A percentile compares a stretch with the other conserved stretches of the same genome.
Evolutionary conservation across 2,113 vertebrate genomes (phyloP).

Genomic region (Sminthopsis crassicaudata): DNA sequence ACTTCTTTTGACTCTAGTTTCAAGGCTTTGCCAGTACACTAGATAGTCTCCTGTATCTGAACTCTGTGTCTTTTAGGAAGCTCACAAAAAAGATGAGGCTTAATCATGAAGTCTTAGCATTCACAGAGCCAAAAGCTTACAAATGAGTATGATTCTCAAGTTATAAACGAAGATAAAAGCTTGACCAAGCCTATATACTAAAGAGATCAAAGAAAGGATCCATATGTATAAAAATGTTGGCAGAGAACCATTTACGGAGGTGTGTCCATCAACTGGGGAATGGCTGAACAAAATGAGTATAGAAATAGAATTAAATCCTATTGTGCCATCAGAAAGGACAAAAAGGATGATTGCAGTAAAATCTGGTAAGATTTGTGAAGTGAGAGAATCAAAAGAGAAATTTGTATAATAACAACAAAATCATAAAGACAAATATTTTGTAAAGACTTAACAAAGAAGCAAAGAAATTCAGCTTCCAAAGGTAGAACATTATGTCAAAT

Average conservation of each 20-base stretch:
- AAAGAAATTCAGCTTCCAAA: conserved; percentile 44
- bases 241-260: neutral
- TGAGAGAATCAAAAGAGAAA: neutral
- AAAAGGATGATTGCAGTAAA: neutral
- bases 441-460: neutral
- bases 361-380: neutral
- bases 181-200: neutral
- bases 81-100: neutral
- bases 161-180: neutral
- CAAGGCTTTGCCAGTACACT: neutral
- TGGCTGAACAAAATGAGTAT: neutral
- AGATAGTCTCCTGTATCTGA: neutral
- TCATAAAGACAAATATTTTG: neutral
- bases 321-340: neutral
- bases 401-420: neutral
- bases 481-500: neutral
- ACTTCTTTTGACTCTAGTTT: neutral
- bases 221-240: neutral
- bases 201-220: neutral
- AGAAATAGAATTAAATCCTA: neutral
- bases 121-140: neutral
- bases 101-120: neutral
- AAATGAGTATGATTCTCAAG: neutral
- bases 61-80: neutral
- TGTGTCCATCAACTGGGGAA: neutral